Evolutionary conservation across 2,888 invertebrate species (phyloP), one percentile per base, ranked within the genome.

Genomic region (Melinaea marsaeus): DNA sequence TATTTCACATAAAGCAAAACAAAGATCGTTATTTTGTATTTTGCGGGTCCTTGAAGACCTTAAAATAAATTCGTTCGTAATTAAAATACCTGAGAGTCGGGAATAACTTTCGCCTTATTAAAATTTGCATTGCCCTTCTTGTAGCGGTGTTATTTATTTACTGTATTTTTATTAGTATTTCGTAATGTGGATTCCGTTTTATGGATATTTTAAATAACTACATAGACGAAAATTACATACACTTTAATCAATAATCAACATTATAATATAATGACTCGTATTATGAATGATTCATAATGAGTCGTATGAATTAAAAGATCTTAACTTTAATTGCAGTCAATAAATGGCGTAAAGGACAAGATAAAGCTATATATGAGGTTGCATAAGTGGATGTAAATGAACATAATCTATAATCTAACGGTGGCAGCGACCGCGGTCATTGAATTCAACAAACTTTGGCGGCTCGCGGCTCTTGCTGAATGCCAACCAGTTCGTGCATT

Each of bases 51-150:
- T 67, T 47, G 60, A 58, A 61, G 65, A 58, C 65, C 70, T 63
- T 63, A 57, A 63, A 63, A 67, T 65, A 67, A 67, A 67, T 65
- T 65, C 60, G 66, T 66, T 66, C 67, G 68, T 71, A 71, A 71
- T 71, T 69, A 71, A 69, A 71, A 71, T 71, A 69, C 71, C 71
- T 69, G 69, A 45, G 59, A 67, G 65, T 66, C 68, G 62, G 55
- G 67, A 68, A 71, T 71, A 71, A 69, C 71, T 69, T 65, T 62
- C 68, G 59, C 65, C 62, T 71, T 71, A 69, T 71, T 69, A 71
- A 71, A 69, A 71, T 71, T 71, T 67, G 63, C 67, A 64, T 62
- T 67, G 67, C 66, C 59, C 55, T 65, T 63, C 59, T 63, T 63
- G 60, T 61, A 67, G 46, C 63, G 61, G 60, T 65, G 67, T 60